Percentiles rank a stretch among this genome's conserved stretches.
phyloP scores from a whole-genome alignment of 2,888 invertebrate species.

The Ichneumon xanthorius region DNA sequence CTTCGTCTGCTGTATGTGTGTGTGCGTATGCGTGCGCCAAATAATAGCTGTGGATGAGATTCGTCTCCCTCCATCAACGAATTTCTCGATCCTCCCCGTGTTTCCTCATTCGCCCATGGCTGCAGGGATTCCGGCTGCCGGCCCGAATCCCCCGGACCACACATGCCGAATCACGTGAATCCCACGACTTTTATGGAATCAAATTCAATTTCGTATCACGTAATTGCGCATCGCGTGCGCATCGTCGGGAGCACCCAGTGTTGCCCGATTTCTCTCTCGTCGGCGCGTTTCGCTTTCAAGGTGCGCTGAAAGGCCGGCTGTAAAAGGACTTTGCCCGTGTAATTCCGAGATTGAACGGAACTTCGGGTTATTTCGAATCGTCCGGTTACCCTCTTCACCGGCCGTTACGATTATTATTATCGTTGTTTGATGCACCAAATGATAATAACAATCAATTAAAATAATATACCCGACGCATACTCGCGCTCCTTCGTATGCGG shows the following conservation, averaged over 20 bases:
- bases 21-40: slow-evolving; percentile 20
- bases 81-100: slow-evolving; percentile 55
- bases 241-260: slow-evolving; percentile 43
- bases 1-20: not conserved
- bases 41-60: slow-evolving; percentile 59
- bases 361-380: slow-evolving; percentile 48
- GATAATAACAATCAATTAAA: slow-evolving; percentile 49
- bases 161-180: slow-evolving; percentile 60
- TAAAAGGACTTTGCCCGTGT: slow-evolving; percentile 44
- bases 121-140: slow-evolving; percentile 34
- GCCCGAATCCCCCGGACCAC: slow-evolving; percentile 59
- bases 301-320: slow-evolving; percentile 16
- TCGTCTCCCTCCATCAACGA: slow-evolving; percentile 55
- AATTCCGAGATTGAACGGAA: slow-evolving; percentile 61
- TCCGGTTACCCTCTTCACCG: slow-evolving; percentile 34
- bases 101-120: slow-evolving; percentile 40
- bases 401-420: slow-evolving; percentile 47
- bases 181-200: slow-evolving; percentile 68
- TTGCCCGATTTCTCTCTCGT: slow-evolving; percentile 42
- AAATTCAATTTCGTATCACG: slow-evolving; percentile 70
- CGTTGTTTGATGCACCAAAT: slow-evolving; percentile 30
- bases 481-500: not conserved
- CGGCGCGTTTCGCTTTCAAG: slow-evolving; percentile 43
- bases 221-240: slow-evolving; percentile 70
- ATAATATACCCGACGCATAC: slow-evolving; percentile 11